Base-by-base conservation (phyloP, 2,113 vertebrate genomes). In the Baryphthengus martii region DNA sequence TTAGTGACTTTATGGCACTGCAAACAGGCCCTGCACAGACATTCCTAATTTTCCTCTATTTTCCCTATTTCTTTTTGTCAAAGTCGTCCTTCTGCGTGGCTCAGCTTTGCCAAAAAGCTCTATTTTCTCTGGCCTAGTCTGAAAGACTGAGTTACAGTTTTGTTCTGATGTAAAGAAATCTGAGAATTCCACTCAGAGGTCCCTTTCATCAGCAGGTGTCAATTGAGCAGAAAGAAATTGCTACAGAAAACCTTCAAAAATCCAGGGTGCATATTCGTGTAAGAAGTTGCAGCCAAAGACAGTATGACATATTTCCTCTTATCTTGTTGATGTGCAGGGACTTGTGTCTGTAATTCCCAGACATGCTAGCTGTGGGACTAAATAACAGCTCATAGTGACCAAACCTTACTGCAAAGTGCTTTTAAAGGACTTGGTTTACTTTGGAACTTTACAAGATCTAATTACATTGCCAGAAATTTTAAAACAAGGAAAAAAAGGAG, bases 1-100 rank as follows among this genome's bases (percentile, higher is more conserved):
- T 92, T 82, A 55, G 76, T 96, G 97, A 78, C 91, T 96, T 96
- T 88, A 92, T 52, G 96, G 63, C 31, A 40, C 56, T 61, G 58
- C 47, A 83, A 74, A 70, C 12, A 71, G 21, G 24, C 25, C 61
- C 24, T 33, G 15, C 18, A 77, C 49, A 87, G 14, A 9, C 37
- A 11, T 93, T 85, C 31, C 11, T 72, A 29, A 39, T 58, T 87
- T 88, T 44, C 14, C 11, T 67, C 28, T 92, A 3, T 78, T 87
- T 85, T 89, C 33, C 10, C 12, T 21, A 2, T 21, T 75, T 67
- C 14, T 53, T 77, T 93, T 71, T 68, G 39, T 62, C 3, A 5
- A 87, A 92, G 23, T 29, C 37, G 70, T 77, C 45, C 17, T 95
- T 68, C 45, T 35, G 13, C 3, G 8, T 42, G n/a, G 31, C 31